Percentiles rank a stretch among this genome's conserved stretches.
phyloP scores from a whole-genome alignment of 1,140 invertebrate species.

The Myzus persicae region DNA sequence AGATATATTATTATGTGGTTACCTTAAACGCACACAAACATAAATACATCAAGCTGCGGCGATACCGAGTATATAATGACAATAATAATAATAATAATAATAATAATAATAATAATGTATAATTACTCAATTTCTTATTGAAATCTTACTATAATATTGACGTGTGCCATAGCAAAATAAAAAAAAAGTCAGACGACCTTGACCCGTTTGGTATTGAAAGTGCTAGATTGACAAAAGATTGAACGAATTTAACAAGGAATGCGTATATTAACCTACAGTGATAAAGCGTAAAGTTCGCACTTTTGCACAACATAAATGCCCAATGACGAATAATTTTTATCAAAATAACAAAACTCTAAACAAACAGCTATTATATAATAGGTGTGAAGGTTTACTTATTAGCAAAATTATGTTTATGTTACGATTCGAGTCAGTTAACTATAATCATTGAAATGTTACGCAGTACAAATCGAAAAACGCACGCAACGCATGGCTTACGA shows the following conservation, averaged over 20 bases:
- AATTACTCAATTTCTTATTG: conserved; percentile 10
- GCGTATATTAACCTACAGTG: neutral
- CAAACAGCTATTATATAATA: neutral
- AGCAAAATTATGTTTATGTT: too few species aligned
- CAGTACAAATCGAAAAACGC: neutral
- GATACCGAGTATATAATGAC: neutral
- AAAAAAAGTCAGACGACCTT: neutral
- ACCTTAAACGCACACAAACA: neutral
- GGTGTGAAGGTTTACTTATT: neutral
- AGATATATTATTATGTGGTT: conserved; percentile 1
- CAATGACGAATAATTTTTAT: neutral
- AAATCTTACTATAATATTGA: neutral
- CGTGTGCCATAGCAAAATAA: neutral
- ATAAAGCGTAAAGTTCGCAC: neutral
- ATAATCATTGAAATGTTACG: neutral
- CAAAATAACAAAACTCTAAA: neutral
- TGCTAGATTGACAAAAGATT: neutral
- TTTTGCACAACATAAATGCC: neutral
- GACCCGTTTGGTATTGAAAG: neutral
- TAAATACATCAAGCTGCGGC: neutral
- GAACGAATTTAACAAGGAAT: neutral
- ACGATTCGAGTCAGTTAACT: neutral
- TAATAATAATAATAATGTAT: neutral
- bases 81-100: too few species aligned
- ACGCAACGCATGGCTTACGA: neutral